These are phyloP conservation scores for Tenebrio molitor DNA, from an alignment of 1,140 invertebrate genomes.

Conservation along the genomic window DNA sequence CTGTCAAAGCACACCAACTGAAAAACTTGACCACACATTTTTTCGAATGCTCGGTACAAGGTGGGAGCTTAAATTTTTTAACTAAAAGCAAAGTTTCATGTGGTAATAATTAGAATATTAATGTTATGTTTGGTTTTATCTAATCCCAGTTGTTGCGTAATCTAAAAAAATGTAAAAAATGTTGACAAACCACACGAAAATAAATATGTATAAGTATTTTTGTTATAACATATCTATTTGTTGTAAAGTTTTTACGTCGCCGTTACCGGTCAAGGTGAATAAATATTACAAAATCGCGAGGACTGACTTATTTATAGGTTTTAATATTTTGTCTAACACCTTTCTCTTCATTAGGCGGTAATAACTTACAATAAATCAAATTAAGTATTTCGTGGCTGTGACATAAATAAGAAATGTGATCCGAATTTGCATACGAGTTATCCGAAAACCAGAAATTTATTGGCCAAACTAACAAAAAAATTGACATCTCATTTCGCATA, in stretches of 20 bases:
- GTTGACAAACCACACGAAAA: too few species aligned
- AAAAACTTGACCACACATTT: too few species aligned
- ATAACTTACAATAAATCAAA: conserved; percentile 15
- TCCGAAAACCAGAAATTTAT: conserved; percentile 4
- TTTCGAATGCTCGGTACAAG: too few species aligned
- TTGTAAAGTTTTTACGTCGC: neutral
- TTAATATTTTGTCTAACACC: conserved; percentile 7
- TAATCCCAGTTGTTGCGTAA: too few species aligned
- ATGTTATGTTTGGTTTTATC: too few species aligned
- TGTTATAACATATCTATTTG: too few species aligned
- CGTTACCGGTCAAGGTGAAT: neutral
- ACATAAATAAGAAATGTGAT: conserved; percentile 2
- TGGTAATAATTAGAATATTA: too few species aligned
- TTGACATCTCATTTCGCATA: conserved; percentile 7
- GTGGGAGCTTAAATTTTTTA: too few species aligned
- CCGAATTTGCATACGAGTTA: conserved; percentile 1
- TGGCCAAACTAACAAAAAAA: neutral
- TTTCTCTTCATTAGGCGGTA: conserved; percentile 24
- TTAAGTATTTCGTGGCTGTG: neutral
- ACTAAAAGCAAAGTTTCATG: too few species aligned
- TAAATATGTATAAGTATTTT: too few species aligned
- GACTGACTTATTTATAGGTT: neutral
- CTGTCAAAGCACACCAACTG: too few species aligned
- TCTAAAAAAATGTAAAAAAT: too few species aligned
- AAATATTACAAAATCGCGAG: neutral